Base-by-base conservation (phyloP, 2,888 invertebrate genomes). In the Fragum fragum region DNA sequence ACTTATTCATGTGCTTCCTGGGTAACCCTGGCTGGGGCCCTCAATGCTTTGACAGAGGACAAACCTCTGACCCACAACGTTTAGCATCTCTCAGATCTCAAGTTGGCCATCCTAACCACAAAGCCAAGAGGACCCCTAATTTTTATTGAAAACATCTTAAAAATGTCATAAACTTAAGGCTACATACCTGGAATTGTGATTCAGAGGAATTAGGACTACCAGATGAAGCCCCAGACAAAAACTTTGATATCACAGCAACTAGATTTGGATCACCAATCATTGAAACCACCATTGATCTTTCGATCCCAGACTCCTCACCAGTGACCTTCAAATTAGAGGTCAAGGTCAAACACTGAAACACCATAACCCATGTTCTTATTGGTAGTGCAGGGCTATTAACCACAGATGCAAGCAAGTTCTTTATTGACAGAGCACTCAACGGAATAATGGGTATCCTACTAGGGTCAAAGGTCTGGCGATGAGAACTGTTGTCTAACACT, bases 291-390 rank as follows among this genome's bases (percentile, higher is more conserved):
- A 93, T 89, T 21, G 91, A 92, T 47, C 83, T 63, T 23, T 85
- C 84, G 0, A 69, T 71, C n/a, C 79, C 80, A 11, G 75, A 53
- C 6, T 81, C 85, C 16, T 86, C 87, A 21, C 76, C 59, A 21
- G 85, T 83, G 52, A 88, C 79, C 82, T 92, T 93, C 77, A 96
- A 96, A 94, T 97, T 97, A 72, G 97, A 96, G 66, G 97, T 96
- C 92, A 97, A 95, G 0, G 97, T 97, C 69, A 97, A 94, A 18
- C 96, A 96, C 92, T 97, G 97, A 94, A 97, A 96, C 0, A 97
- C 96, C 36, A 97, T 95, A 89, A 97, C 97, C 97, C 97, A 97
- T 81, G 97, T 97, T 79, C 97, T 95, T 39, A 97, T 94, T 70
- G 97, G 96, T 69, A 97, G 95, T 74, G 96, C 96, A 9, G 96